Conservation (phyloP, 2,888 invertebrate genomes). For the Eilema griseolum region DNA sequence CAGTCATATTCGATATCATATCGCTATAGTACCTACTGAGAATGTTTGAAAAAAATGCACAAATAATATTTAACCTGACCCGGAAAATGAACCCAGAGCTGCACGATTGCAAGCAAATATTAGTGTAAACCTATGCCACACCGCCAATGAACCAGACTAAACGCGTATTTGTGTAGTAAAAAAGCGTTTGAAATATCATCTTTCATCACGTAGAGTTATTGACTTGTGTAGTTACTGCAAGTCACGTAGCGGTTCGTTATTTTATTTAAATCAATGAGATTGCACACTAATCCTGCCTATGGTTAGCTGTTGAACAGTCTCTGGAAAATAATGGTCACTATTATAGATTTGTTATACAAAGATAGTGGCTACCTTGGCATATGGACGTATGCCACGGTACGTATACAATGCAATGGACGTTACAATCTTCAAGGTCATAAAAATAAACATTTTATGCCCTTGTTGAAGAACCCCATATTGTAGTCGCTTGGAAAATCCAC, state of each 20-base stretch:
- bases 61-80: neutral
- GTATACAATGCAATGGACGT: too few relatives aligned
- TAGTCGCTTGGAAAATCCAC: too few relatives aligned
- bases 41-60: neutral
- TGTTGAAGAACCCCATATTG: too few relatives aligned
- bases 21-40: neutral
- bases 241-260: conserved; percentile 4
- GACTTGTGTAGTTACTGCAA: conserved; percentile 1
- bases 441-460: too few relatives aligned
- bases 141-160: conserved; percentile 21
- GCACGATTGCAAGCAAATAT: neutral
- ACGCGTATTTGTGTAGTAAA: conserved; percentile 24
- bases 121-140: neutral
- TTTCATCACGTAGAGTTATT: conserved; percentile 1
- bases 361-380: too few relatives aligned
- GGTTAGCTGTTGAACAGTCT: neutral
- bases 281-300: neutral
- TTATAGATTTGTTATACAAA: too few relatives aligned
- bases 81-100: neutral
- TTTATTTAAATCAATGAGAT: conserved; percentile 1
- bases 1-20: too few relatives aligned
- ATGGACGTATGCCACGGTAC: too few relatives aligned
- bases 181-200: neutral
- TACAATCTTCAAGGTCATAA: too few relatives aligned
- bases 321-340: neutral